Evolutionary conservation across 2,888 invertebrate genomes (phyloP), one percentile per base, ranked within the genome.

Genomic region (Scaptomyza polygonia): DNA sequence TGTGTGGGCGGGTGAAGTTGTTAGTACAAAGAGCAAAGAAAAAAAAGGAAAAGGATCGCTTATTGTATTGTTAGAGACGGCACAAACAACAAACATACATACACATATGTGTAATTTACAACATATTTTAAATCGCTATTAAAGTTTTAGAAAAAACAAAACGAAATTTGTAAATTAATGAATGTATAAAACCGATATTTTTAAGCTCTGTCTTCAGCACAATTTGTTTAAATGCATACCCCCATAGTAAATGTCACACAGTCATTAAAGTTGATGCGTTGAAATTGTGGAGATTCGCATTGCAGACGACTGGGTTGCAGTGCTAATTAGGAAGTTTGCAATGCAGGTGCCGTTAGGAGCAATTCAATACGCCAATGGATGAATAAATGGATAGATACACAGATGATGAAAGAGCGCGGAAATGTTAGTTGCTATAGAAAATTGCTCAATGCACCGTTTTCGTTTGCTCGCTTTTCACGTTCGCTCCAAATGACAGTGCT

Each of bases 371-470:
- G 45, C 48, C 72, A 59, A 67, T 36, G 27, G n/a, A 45, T 64
- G 36, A 29, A 25, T 45, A 8, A 25, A 45, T 64, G 36, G 29
- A 25, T 45, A 8, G 43, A 63, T 18, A 34, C 52, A 51, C 49
- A 21, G 67, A 72, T 58, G 72, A 70, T 79, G 68, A 67, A 79
- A 81, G 70, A 67, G 69, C 69, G 72, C 70, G 77, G 78, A 82
- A 77, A 80, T 81, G 72, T 64, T 74, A 74, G 77, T 75, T 85
- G 75, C 70, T 68, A 72, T 55, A 70, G 83, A 86, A 84, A 86
- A 85, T 85, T 83, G 83, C 71, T 81, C 76, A 79, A 85, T 83
- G 81, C 79, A 72, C 79, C 82, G 80, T 81, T 73, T 70, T 58
- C 55, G 52, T 59, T 58, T 27, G 57, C 30, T 42, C 49, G 52